phyloP scores from a whole-genome alignment of 2,797 vertebrate genomes.

The Falco biarmicus region DNA sequence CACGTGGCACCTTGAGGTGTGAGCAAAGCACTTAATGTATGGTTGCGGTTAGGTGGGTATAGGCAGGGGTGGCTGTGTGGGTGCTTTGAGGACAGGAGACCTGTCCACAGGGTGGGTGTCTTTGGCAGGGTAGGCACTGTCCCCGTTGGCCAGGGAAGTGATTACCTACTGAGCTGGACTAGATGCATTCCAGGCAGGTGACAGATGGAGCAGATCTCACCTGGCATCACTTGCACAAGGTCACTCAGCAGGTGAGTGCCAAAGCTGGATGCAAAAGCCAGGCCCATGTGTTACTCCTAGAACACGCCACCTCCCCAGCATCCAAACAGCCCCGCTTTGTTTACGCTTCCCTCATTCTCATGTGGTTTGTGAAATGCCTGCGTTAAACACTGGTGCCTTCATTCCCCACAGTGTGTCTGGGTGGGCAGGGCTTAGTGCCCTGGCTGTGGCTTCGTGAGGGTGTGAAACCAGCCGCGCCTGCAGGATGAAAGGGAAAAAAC shows the following conservation, averaged over 20 bases:
- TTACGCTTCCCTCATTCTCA: background rate
- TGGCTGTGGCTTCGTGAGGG: background rate
- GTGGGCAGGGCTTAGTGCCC: background rate
- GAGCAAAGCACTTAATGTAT: background rate
- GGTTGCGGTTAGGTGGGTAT: background rate
- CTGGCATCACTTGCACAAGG: background rate
- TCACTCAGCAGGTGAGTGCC: background rate
- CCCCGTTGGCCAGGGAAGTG: background rate
- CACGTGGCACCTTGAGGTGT: accelerated
- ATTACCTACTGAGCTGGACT: background rate
- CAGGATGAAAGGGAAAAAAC: background rate
- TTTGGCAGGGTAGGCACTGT: background rate
- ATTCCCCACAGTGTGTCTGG: background rate
- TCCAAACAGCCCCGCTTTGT: background rate
- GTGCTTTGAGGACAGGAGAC: background rate
- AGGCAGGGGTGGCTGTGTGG: background rate
- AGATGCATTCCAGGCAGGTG: background rate
- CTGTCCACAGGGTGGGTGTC: background rate
- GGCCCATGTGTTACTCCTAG: background rate
- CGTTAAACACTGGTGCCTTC: background rate
- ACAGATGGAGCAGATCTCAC: background rate
- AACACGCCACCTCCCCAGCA: background rate
- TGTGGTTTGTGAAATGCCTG: background rate
- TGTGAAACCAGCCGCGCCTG: background rate
- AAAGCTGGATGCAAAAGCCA: background rate